Evolutionary conservation across 2,797 vertebrate genomes (phyloP).

Genomic region (Xenentodon cancila): DNA sequence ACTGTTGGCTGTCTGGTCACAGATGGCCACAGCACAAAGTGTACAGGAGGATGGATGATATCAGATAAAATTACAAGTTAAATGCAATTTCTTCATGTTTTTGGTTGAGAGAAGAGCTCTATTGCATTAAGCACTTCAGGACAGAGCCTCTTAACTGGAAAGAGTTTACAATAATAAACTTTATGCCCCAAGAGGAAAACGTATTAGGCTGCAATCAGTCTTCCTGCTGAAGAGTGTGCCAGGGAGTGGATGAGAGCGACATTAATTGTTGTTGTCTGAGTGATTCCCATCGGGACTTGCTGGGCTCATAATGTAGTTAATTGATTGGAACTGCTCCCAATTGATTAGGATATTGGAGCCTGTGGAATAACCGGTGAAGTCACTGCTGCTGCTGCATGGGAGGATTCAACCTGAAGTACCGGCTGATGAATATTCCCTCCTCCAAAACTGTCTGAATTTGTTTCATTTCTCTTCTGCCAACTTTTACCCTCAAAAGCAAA

Average conservation of each 20-base stretch:
- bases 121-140: background rate
- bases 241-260: slow-evolving; percentile 26
- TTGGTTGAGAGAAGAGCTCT: background rate
- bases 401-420: background rate
- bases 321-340: slow-evolving; percentile 64
- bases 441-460: slow-evolving; percentile 1
- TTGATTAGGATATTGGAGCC: slow-evolving; percentile 48
- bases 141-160: slow-evolving; percentile 3
- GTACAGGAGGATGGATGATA: slow-evolving; percentile 27
- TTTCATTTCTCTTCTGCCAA: slow-evolving; percentile 12
- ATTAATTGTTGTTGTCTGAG: slow-evolving; percentile 58
- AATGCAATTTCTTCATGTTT: background rate
- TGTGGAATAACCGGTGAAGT: slow-evolving; percentile 42
- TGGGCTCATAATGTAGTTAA: slow-evolving; percentile 68
- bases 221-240: slow-evolving; percentile 14
- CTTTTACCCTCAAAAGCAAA: slow-evolving; percentile 19
- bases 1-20: slow-evolving; percentile 25
- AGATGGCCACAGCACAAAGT: slow-evolving; percentile 50
- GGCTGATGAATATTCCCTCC: slow-evolving; percentile 1
- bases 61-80: too few species aligned
- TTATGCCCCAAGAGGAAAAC: background rate
- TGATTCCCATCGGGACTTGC: slow-evolving; percentile 34
- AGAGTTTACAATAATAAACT: background rate
- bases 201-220: slow-evolving; percentile 24
- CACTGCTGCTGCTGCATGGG: slow-evolving; percentile 9